These are phyloP conservation scores for Macropis europaea DNA, from an alignment of 2,888 invertebrate species.

Conservation along the genomic window DNA sequence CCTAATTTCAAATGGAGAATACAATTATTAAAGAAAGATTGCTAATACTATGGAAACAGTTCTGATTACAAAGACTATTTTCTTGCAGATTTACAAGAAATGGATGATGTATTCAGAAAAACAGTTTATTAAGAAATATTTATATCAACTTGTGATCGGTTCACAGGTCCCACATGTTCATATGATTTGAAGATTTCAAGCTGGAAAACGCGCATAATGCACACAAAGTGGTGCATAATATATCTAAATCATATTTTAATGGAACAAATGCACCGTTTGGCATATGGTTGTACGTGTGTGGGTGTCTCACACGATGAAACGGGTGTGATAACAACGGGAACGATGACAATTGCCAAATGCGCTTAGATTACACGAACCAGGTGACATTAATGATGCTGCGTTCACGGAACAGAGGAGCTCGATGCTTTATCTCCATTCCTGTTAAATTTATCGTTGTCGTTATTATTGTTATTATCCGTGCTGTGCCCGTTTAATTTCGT, in stretches of 20 bases:
- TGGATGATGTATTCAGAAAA: too few relatives aligned
- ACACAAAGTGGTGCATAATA: background rate
- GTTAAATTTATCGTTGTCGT: constrained; percentile 21
- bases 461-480: constrained; percentile 20
- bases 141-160: too few relatives aligned
- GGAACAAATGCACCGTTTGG: background rate
- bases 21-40: too few relatives aligned
- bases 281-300: too few relatives aligned
- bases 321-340: constrained; percentile 12
- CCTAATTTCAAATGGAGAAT: too few relatives aligned
- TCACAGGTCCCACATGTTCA: too few relatives aligned
- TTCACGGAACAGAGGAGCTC: background rate
- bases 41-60: too few relatives aligned
- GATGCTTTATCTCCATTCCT: constrained; percentile 23
- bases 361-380: constrained; percentile 18
- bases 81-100: too few relatives aligned
- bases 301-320: background rate
- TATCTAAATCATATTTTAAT: background rate
- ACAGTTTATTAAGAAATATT: too few relatives aligned
- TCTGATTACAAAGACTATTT: too few relatives aligned
- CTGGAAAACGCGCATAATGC: too few relatives aligned
- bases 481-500: constrained; percentile 60
- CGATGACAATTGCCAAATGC: constrained; percentile 1
- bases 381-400: constrained; percentile 38
- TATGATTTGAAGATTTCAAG: too few relatives aligned